Evolutionary conservation across 2,797 vertebrate genomes (phyloP).

Genomic region (Urocyon cinereoargenteus): DNA sequence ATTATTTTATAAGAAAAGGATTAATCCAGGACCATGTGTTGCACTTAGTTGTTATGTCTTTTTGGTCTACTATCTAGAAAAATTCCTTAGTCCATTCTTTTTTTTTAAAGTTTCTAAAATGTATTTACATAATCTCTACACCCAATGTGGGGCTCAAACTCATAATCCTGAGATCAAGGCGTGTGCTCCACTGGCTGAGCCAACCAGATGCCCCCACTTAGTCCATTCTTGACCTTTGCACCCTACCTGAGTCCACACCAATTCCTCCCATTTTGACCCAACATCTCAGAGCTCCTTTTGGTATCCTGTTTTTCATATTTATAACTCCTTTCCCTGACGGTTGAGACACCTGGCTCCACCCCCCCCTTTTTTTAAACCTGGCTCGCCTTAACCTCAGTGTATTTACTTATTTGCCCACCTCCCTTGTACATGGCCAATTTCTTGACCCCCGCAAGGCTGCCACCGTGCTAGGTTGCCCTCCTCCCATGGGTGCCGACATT

Average conservation of each 20-base stretch:
- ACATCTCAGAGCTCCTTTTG: not conserved
- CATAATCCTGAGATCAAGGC: too few relatives aligned
- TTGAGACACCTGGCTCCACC: not conserved
- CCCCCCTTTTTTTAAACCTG: not conserved
- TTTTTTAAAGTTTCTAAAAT: too few relatives aligned
- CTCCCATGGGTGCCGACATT: rapidly evolving
- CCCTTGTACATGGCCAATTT: not conserved
- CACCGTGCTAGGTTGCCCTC: not conserved
- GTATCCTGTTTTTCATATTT: not conserved
- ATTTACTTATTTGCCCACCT: not conserved
- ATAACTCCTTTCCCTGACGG: not conserved
- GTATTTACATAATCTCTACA: too few relatives aligned
- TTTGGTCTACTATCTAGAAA: not conserved
- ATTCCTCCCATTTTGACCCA: not conserved
- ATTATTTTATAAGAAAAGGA: not conserved
- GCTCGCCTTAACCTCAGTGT: not conserved
- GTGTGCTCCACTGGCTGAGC: too few relatives aligned
- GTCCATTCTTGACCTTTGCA: not conserved
- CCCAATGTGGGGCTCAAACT: too few relatives aligned
- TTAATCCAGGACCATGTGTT: not conserved
- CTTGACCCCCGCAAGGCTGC: not conserved
- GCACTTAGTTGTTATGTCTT: not conserved
- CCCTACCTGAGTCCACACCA: not conserved
- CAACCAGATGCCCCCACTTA: not conserved
- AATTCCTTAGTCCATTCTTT: not conserved